These are phyloP conservation scores for Heteronetta atricapilla DNA, from an alignment of 2,113 vertebrate species.

Conservation along the genomic window DNA sequence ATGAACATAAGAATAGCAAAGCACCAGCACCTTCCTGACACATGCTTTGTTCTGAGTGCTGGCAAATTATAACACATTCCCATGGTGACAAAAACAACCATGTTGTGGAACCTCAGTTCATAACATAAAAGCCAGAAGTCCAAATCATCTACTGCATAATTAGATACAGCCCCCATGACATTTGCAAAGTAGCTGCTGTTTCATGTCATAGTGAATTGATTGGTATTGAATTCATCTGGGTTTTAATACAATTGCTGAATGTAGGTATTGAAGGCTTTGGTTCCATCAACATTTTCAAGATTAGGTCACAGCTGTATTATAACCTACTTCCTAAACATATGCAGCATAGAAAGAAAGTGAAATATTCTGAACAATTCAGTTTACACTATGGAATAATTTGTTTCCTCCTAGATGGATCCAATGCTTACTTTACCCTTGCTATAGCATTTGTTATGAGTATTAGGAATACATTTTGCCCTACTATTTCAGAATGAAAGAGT, in stretches of 20 bases:
- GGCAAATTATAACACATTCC: background rate
- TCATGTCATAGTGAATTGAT: background rate
- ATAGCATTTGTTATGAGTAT: background rate
- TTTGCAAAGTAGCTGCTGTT: background rate
- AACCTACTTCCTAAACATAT: background rate
- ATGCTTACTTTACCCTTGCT: background rate
- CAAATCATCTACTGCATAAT: background rate
- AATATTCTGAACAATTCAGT: background rate
- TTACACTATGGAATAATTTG: background rate
- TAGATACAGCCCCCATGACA: background rate
- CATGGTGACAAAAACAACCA: background rate
- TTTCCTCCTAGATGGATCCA: background rate
- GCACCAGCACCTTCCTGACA: background rate
- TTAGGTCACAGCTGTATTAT: background rate
- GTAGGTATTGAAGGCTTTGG: background rate
- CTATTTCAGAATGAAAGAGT: background rate
- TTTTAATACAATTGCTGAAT: background rate
- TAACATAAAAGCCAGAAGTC: background rate
- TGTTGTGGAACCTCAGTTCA: background rate
- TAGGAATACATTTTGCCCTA: background rate
- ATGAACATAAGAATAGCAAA: background rate
- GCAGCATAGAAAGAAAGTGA: background rate
- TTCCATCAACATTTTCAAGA: background rate
- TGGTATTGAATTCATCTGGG: background rate
- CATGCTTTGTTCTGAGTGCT: background rate